These are phyloP conservation scores for Uria aalge DNA, from an alignment of 2,113 vertebrate genomes.

Conservation along the genomic window DNA sequence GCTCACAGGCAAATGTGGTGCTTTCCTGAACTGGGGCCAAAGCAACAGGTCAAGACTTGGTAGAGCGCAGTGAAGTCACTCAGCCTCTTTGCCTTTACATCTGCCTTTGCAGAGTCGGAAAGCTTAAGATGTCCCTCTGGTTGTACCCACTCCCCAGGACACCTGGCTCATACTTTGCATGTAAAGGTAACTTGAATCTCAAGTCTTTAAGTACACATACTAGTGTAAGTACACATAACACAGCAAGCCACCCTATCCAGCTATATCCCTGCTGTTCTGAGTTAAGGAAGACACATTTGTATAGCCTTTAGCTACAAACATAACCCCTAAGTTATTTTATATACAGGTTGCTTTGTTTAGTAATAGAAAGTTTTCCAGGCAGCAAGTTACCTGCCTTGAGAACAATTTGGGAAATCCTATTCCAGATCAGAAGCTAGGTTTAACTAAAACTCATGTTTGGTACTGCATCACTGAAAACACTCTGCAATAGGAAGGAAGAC, in stretches of 20 bases:
- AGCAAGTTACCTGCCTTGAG: not conserved
- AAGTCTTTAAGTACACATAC: not conserved
- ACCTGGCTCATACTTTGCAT: not conserved
- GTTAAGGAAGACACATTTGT: not conserved
- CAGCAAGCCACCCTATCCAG: not conserved
- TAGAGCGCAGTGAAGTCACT: not conserved
- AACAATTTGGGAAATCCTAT: not conserved
- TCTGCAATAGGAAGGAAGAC: not conserved
- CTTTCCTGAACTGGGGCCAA: not conserved
- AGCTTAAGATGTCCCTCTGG: not conserved
- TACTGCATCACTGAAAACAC: not conserved
- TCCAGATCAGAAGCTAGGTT: not conserved
- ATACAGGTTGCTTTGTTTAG: not conserved
- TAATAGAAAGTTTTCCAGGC: not conserved
- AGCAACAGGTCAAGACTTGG: not conserved
- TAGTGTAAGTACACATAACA: not conserved
- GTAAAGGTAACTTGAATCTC: too few species aligned
- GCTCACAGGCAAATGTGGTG: not conserved
- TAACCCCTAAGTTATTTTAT: not conserved
- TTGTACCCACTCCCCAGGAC: not conserved
- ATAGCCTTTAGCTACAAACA: not conserved
- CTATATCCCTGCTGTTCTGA: fast-evolving
- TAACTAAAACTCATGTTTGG: not conserved
- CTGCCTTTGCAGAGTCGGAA: not conserved
- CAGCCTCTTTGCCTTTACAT: not conserved